Base-by-base conservation (phyloP, 2,797 vertebrate species). In the Hirundo rustica region DNA sequence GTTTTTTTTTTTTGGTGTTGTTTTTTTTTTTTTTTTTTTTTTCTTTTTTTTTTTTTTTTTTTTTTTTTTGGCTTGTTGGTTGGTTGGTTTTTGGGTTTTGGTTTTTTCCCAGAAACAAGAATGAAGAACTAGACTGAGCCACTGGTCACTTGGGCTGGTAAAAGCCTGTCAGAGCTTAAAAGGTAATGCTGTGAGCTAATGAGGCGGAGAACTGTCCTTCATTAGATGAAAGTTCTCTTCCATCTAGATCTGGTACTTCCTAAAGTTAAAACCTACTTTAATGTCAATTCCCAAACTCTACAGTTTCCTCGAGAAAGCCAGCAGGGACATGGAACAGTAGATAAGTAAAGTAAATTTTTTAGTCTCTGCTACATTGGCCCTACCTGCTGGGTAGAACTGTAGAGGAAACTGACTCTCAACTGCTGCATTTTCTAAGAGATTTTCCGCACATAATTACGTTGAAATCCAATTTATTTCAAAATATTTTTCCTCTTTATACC, bases 341-440 rank as follows among this genome's bases (percentile, higher is more conserved):
- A 15, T 26, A 58, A 53, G 21, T 47, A 45, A 86, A 84, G 76
- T 7, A 7, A 64, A 13, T 36, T 51, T 75, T 81, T 83, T 42
- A 7, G 0, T 44, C 26, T 76, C 25, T 34, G 42, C 4, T 29
- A 13, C 11, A 34, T 17, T 0, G 0, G 32, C 17, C 16, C 16
- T 53, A 29, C 11, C 11, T 68, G 13, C 13, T 16, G 10, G 16
- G 3, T 54, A 79, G 40, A 91, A 73, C 14, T 15, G 6, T 12
- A 12, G 7, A 34, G 9, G 27, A 80, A 57, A 71, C 6, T 12
- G 13, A 29, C 16, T 77, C 21, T 70, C 17, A 87, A 9, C 13
- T 40, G 10, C 17, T 67, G 10, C 5, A 13, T 82, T 89, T 89
- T 36, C 30, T 66, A 40, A 44, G 36, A 32, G 2, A 19, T n/a